These are phyloP conservation scores for Drosophila ananassae DNA, from an alignment of 1,140 invertebrate genomes.

Conservation along the genomic window DNA sequence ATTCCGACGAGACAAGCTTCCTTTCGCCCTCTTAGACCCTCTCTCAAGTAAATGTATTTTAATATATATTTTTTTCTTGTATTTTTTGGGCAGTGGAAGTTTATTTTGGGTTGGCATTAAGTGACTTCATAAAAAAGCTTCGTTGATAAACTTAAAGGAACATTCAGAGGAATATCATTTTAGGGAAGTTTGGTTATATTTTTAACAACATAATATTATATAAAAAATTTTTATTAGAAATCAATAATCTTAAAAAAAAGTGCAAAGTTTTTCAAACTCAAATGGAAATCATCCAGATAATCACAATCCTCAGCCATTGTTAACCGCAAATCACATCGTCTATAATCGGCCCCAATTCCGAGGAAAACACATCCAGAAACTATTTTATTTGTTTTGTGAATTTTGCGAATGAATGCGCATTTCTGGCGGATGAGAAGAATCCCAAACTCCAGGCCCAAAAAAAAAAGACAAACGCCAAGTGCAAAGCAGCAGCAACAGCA, in stretches of 20 bases:
- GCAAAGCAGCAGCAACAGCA: slow-evolving; percentile 35
- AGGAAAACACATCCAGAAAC: slow-evolving; percentile 22
- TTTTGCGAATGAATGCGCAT: slow-evolving; percentile 64
- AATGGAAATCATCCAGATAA: background rate
- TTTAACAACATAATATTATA: too few species aligned
- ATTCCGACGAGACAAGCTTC: slow-evolving; percentile 49
- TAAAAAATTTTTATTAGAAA: too few species aligned
- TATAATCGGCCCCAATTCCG: slow-evolving; percentile 23
- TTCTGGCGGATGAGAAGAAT: slow-evolving; percentile 5
- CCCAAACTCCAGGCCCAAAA: background rate
- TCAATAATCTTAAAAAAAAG: too few species aligned
- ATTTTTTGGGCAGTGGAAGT: slow-evolving; percentile 21
- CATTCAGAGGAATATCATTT: slow-evolving; percentile 4
- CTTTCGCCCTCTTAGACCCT: slow-evolving; percentile 8
- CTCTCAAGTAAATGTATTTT: slow-evolving; percentile 42
- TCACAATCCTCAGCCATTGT: slow-evolving; percentile 8
- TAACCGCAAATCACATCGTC: slow-evolving; percentile 15
- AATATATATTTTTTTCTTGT: background rate
- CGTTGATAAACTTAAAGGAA: slow-evolving; percentile 13
- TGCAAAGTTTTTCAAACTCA: background rate
- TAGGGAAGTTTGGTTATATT: too few species aligned
- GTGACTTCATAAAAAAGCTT: slow-evolving; percentile 14
- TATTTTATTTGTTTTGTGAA: slow-evolving; percentile 78
- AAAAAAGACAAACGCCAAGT: slow-evolving; percentile 31
- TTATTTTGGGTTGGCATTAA: slow-evolving; percentile 17